Conservation (phyloP, 2,113 vertebrate species). For the Xiphophorus hellerii region DNA sequence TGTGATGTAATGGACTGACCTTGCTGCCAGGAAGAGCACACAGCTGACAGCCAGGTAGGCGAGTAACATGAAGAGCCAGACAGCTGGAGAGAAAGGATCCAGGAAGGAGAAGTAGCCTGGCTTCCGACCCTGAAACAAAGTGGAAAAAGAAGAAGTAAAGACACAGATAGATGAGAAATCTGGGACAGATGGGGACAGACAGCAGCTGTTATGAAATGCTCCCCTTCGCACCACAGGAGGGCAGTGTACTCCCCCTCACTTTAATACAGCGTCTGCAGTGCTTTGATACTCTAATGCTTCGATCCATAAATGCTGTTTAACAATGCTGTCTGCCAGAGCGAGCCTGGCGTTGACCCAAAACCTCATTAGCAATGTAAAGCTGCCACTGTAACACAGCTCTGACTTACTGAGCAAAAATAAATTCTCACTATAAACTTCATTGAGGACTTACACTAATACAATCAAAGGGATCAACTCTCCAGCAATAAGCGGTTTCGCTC, state of each 20-base stretch:
- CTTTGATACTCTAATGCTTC: constrained; percentile 58
- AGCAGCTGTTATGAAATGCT: constrained; percentile 33
- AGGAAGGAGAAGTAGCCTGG: constrained; percentile 96
- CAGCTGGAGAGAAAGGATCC: constrained; percentile 94
- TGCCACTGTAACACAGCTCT: constrained; percentile 49
- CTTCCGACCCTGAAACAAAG: constrained; percentile 85
- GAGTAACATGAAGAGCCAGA: constrained; percentile 97
- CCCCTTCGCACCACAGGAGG: constrained; percentile 66
- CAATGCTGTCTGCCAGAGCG: constrained; percentile 52
- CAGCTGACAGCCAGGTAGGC: constrained; percentile 96
- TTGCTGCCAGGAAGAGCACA: constrained; percentile 92
- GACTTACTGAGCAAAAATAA: constrained; percentile 55
- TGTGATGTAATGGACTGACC: constrained; percentile 81
- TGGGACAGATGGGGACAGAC: constrained; percentile 31
- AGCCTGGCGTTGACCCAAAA: constrained; percentile 52
- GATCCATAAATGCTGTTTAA: constrained; percentile 66
- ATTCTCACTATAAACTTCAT: constrained; percentile 53
- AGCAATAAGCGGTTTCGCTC: constrained; percentile 11
- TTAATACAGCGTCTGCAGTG: constrained; percentile 54
- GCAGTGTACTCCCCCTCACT: constrained; percentile 60
- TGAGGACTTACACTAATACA: constrained; percentile 28
- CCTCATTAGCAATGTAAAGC: constrained; percentile 72
- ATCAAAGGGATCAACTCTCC: constrained; percentile 27
- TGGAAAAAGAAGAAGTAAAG: constrained; percentile 8
- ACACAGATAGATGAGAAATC: constrained; percentile 4